Evolutionary conservation across 2,797 vertebrate genomes (phyloP).

Genomic region (Sebastes melanostomus): DNA sequence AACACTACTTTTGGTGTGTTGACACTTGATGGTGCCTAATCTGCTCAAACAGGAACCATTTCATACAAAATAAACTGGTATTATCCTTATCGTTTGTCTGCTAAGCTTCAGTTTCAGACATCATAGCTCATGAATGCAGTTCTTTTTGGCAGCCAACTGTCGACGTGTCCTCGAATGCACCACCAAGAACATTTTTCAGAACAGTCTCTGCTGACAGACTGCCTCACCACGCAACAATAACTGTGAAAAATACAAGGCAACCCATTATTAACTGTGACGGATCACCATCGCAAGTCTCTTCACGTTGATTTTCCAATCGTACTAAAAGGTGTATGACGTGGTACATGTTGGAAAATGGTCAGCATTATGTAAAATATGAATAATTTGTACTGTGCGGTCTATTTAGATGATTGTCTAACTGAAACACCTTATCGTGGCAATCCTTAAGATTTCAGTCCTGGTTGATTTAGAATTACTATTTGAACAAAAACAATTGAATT

Average conservation of each 20-base stretch:
- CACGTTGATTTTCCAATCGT: no score
- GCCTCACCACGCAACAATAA: background rate
- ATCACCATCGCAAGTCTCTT: no score
- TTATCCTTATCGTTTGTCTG: background rate
- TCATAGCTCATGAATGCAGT: slow-evolving; percentile 13
- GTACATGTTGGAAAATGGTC: no score
- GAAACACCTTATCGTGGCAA: no score
- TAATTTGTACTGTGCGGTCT: background rate
- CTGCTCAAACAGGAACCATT: background rate
- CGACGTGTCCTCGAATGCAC: slow-evolving; percentile 3
- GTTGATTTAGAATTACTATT: no score
- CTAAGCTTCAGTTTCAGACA: background rate
- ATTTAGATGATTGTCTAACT: background rate
- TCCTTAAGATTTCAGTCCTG: no score
- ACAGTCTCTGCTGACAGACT: background rate
- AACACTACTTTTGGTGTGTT: no score
- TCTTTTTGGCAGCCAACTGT: background rate
- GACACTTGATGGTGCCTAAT: background rate
- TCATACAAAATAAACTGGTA: background rate
- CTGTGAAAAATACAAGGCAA: background rate
- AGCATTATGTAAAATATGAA: no score
- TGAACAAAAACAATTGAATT: no score
- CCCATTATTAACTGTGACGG: background rate
- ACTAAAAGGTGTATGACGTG: no score
- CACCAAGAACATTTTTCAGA: background rate